These are phyloP conservation scores for Macroglossus sobrinus DNA, from an alignment of 2,113 vertebrate species.

Conservation along the genomic window DNA sequence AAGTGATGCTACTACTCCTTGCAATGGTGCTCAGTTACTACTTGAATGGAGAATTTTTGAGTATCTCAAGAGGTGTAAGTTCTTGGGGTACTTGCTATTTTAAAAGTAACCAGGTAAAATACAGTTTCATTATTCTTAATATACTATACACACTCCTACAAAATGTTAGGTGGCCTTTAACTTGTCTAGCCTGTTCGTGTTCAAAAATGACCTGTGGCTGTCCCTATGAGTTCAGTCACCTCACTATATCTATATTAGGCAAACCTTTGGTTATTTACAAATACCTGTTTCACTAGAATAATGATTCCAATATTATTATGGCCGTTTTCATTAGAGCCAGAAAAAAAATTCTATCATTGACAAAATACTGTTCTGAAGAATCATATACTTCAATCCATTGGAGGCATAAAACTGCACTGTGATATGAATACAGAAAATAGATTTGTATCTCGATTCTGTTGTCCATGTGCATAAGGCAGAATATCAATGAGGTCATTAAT, in stretches of 20 bases:
- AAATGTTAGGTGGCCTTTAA: background rate
- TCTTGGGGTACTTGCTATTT: background rate
- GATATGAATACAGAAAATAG: background rate
- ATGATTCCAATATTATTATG: background rate
- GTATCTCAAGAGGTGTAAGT: background rate
- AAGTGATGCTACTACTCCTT: background rate
- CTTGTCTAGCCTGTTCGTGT: background rate
- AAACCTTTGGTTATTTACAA: slow-evolving; percentile 17
- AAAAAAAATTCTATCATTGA: background rate
- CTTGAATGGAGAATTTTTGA: background rate
- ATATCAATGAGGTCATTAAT: slow-evolving; percentile 29
- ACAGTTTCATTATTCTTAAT: slow-evolving; percentile 8
- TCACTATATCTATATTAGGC: background rate
- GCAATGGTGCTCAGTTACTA: background rate
- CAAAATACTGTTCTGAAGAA: background rate
- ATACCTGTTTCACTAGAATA: slow-evolving; percentile 9
- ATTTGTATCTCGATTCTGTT: background rate
- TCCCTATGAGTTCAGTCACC: background rate
- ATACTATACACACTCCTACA: background rate
- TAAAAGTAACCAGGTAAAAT: background rate
- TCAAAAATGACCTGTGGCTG: background rate
- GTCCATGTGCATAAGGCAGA: background rate
- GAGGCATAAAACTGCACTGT: background rate
- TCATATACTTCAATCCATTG: background rate
- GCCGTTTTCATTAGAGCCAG: slow-evolving; percentile 13